phyloP scores from a whole-genome alignment of 2,888 invertebrate genomes.

The Balanococcus diminutus region DNA sequence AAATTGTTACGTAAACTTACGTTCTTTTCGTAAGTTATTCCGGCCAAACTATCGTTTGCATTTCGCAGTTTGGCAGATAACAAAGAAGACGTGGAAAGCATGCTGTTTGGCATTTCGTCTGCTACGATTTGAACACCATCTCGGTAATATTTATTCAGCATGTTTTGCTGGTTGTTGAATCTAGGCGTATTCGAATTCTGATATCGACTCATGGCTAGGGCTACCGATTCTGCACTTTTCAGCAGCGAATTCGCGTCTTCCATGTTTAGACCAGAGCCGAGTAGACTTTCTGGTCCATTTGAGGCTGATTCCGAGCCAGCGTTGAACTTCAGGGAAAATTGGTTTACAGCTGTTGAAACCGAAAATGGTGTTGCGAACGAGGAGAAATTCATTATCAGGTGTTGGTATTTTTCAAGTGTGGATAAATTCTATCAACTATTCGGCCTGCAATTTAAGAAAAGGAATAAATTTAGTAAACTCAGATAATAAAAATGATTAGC shows the following conservation, averaged over 20 bases:
- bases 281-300: neutral
- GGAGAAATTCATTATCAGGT: conserved; percentile 76
- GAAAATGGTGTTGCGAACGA: conserved; percentile 83
- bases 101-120: neutral
- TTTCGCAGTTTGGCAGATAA: conserved; percentile 16
- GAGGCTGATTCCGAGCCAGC: neutral
- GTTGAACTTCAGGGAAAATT: conserved; percentile 76
- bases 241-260: neutral
- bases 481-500: too few species aligned
- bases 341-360: conserved; percentile 77
- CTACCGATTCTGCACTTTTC: conserved; percentile 24
- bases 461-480: neutral
- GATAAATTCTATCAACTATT: neutral
- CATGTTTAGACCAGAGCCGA: neutral
- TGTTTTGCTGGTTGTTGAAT: conserved; percentile 38
- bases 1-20: conserved; percentile 7
- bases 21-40: conserved; percentile 12
- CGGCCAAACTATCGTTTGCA: neutral
- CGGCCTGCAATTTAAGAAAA: neutral
- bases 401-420: neutral
- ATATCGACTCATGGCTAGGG: conserved; percentile 7
- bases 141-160: conserved; percentile 42
- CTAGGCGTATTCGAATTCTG: neutral
- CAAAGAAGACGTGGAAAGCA: conserved; percentile 11
- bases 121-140: neutral